Evolutionary conservation across 1,140 invertebrate species (phyloP), one percentile per base, ranked within the genome.

Genomic region (Drosophila quadrilineata): DNA sequence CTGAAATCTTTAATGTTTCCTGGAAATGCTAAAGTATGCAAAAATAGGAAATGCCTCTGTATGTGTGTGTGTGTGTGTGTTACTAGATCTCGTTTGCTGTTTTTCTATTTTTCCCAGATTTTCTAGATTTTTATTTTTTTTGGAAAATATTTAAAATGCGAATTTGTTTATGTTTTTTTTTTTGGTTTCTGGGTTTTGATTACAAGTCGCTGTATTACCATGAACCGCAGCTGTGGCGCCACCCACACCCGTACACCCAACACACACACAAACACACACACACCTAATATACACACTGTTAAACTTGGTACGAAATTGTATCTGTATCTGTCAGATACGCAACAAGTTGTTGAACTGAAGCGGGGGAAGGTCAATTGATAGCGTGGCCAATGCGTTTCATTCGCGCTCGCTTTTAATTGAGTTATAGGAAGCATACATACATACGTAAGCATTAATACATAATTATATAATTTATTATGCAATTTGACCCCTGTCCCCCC

Each of bases 11-110:
- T 64, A 43, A 69, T 63, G 22, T 77, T 77, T 85, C 65, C 79
- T 71, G 79, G 79, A 84, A 84, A 84, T 64, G 45, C 38, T 21
- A 59, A 71, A 82, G 77, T 73, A 48, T 57, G 43, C 52, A 22
- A 73, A 49, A 29, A 19, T 46, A 19, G 46, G 10, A 9, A 40
- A 4, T 6, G 26, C 22, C 2, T 10, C 1, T 41, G 22, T 14
- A 8, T 19, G 19, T 28, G 14, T 10, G 6, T 48, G 21, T 38
- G 41, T 46, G 21, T 43, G 8, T 52, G 28, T 28, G 24, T 22
- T 9, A 6, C 10, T 0, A 10, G 10, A 19, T 10, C 6, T 31
- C 36, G 26, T 31, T 16, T 58, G 41, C 26, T 0, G 38, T 35
- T 40, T 38, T 43, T 3, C 31, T 22, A 35, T 14, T 43, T 43